These are phyloP conservation scores for Tanypteryx hageni DNA, from an alignment of 2,888 invertebrate genomes.

Conservation along the genomic window DNA sequence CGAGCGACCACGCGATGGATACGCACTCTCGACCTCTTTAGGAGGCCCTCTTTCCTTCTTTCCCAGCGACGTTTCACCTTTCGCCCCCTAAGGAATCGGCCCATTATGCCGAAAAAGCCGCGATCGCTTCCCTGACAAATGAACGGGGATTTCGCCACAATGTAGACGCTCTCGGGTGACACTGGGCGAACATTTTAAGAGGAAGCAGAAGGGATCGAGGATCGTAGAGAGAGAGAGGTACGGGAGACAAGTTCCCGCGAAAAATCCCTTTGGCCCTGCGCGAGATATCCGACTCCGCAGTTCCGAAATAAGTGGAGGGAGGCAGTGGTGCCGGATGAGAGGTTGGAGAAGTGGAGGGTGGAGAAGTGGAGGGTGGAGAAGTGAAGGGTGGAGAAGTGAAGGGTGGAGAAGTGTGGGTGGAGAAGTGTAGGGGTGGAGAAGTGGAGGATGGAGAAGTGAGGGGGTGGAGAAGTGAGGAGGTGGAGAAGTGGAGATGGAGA, in stretches of 20 bases:
- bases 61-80: conserved; percentile 18
- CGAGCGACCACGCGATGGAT: background rate
- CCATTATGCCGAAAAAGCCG: conserved; percentile 44
- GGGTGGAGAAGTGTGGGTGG: conserved; percentile 10
- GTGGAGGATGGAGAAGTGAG: background rate
- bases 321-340: background rate
- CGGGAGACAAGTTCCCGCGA: no score
- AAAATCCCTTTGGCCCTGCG: no score
- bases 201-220: background rate
- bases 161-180: conserved; percentile 39
- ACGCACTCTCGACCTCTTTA: background rate
- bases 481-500: background rate
- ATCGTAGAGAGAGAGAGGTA: background rate
- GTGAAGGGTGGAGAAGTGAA: background rate
- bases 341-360: background rate
- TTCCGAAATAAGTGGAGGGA: no score
- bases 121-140: conserved; percentile 47
- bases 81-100: conserved; percentile 44
- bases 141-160: background rate
- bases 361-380: background rate
- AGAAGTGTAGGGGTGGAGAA: background rate
- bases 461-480: background rate
- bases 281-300: no score
- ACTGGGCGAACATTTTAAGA: background rate
- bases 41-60: background rate